Conservation (phyloP, 2,888 invertebrate species). For the Protula sp. region DNA sequence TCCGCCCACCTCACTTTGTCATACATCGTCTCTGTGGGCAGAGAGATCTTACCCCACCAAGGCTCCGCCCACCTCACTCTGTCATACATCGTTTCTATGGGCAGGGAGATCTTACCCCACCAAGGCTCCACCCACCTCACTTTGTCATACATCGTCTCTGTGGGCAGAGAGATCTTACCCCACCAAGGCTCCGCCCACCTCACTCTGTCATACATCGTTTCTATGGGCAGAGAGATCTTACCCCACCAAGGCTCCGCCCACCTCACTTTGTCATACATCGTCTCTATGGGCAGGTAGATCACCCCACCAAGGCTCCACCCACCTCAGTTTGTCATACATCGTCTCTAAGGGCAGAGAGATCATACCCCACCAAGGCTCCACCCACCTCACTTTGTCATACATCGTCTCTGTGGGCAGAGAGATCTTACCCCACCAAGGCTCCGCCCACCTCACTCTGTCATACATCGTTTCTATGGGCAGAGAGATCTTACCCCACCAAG, state of each 20-base stretch:
- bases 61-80: not conserved
- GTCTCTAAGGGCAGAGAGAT: slow-evolving; percentile 53
- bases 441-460: not conserved
- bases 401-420: too few relatives aligned
- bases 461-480: not conserved
- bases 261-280: slow-evolving; percentile 49
- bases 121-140: not conserved
- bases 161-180: not conserved
- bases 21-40: too few relatives aligned
- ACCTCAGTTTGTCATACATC: slow-evolving; percentile 49
- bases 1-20: too few relatives aligned
- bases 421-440: too few relatives aligned
- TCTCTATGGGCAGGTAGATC: slow-evolving; percentile 53
- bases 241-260: slow-evolving; percentile 10
- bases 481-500: not conserved
- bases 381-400: slow-evolving; percentile 53
- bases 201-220: not conserved
- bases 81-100: not conserved
- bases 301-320: too few relatives aligned
- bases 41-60: too few relatives aligned
- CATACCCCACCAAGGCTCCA: slow-evolving; percentile 53
- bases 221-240: not conserved
- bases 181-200: too few relatives aligned
- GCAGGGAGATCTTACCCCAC: not conserved
- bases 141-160: not conserved